These are phyloP conservation scores for Venturia canescens DNA, from an alignment of 1,140 invertebrate species.

Conservation along the genomic window DNA sequence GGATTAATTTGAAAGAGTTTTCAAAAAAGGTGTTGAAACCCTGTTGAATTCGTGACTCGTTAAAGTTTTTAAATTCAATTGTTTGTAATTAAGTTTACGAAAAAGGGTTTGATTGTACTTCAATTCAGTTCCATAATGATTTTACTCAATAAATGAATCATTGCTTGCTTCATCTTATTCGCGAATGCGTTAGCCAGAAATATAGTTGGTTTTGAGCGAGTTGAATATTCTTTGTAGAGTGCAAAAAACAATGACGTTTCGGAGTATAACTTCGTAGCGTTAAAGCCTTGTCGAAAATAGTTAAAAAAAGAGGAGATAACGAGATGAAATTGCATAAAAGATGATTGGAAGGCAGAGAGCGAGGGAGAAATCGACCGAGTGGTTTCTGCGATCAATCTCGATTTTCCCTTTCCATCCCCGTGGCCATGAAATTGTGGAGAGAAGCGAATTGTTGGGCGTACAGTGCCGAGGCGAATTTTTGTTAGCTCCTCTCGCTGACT, in stretches of 20 bases:
- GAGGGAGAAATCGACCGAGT: conserved; percentile 29
- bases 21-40: too few relatives aligned
- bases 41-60: too few relatives aligned
- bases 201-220: too few relatives aligned
- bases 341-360: conserved; percentile 48
- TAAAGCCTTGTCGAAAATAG: neutral
- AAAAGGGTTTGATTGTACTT: too few relatives aligned
- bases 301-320: conserved; percentile 47
- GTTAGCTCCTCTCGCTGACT: neutral
- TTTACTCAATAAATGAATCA: too few relatives aligned
- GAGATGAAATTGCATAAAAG: conserved; percentile 46
- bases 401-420: conserved; percentile 49
- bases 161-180: too few relatives aligned
- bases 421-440: conserved; percentile 30
- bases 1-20: too few relatives aligned
- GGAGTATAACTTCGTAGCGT: too few relatives aligned
- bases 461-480: neutral
- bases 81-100: too few relatives aligned
- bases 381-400: conserved; percentile 46
- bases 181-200: too few relatives aligned
- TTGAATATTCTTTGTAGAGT: neutral
- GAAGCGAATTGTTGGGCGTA: neutral
- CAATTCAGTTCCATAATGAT: too few relatives aligned
- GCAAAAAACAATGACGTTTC: neutral
- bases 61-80: too few relatives aligned